These are phyloP conservation scores for Cydia fagiglandana DNA, from an alignment of 1,140 invertebrate genomes.

Conservation along the genomic window DNA sequence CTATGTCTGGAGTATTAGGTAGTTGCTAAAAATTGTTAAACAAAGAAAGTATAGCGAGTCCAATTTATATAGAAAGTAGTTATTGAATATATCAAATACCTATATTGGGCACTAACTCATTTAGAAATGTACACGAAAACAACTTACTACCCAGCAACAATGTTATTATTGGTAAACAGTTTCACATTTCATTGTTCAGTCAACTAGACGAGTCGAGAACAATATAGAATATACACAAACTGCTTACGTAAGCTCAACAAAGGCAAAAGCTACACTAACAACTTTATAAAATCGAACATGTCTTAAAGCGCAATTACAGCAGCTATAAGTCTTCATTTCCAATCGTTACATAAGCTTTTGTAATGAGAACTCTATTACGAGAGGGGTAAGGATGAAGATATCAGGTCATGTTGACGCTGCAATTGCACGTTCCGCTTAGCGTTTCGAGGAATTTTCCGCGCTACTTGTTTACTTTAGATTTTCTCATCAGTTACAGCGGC, in stretches of 20 bases:
- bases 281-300: slow-evolving; percentile 14
- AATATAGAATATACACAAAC: not conserved
- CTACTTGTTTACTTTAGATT: slow-evolving; percentile 19
- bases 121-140: too few species aligned
- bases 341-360: not conserved
- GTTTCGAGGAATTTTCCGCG: slow-evolving; percentile 21
- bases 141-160: too few species aligned
- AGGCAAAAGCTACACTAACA: slow-evolving; percentile 2
- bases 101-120: too few species aligned
- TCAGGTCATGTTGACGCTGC: not conserved
- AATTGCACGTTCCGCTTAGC: slow-evolving; percentile 20
- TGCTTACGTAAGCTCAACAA: slow-evolving; percentile 7
- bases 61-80: too few species aligned
- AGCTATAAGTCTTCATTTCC: slow-evolving; percentile 4
- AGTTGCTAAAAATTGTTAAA: too few species aligned
- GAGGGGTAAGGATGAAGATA: not conserved
- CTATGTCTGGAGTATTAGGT: too few species aligned
- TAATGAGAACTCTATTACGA: not conserved
- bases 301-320: slow-evolving; percentile 12
- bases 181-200: not conserved
- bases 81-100: too few species aligned
- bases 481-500: not conserved
- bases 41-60: too few species aligned
- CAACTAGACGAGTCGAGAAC: not conserved
- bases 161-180: not conserved